phyloP scores from a whole-genome alignment of 2,113 vertebrate species.

The Lepisosteus oculatus region DNA sequence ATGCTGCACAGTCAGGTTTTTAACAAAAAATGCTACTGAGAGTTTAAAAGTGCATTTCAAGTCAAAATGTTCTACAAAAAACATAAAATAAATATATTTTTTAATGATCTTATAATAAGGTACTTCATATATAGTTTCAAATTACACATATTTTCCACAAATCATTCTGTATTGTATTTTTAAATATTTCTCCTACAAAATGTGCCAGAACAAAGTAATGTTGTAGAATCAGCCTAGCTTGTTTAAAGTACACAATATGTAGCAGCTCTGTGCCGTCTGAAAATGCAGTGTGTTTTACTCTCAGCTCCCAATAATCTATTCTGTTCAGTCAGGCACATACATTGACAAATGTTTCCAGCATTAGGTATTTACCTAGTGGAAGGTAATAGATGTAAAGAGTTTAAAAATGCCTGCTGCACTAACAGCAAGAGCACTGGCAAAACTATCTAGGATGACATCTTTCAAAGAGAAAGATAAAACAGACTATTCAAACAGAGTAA shows the following conservation, averaged over 20 bases:
- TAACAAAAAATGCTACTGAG: too few relatives aligned
- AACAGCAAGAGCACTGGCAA: slow-evolving; percentile 60
- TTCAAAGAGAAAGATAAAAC: slow-evolving; percentile 35
- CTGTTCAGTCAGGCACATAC: slow-evolving; percentile 69
- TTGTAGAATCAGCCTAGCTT: slow-evolving; percentile 11
- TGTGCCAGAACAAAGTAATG: background rate
- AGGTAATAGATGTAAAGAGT: slow-evolving; percentile 72
- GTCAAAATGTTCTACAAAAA: too few relatives aligned
- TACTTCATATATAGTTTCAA: too few relatives aligned
- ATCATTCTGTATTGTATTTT: background rate
- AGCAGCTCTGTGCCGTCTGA: slow-evolving; percentile 61
- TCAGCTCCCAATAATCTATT: slow-evolving; percentile 70
- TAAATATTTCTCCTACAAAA: background rate
- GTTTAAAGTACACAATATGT: slow-evolving; percentile 61
- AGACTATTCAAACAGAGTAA: slow-evolving; percentile 51
- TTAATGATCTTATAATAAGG: too few relatives aligned
- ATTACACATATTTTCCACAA: background rate
- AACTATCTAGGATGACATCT: slow-evolving; percentile 47
- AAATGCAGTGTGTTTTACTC: slow-evolving; percentile 64
- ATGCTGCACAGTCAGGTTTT: too few relatives aligned
- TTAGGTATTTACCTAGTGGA: slow-evolving; percentile 70
- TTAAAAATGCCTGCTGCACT: slow-evolving; percentile 61
- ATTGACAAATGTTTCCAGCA: slow-evolving; percentile 72
- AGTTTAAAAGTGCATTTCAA: too few relatives aligned
- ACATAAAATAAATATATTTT: too few relatives aligned